phyloP scores from a whole-genome alignment of 2,888 invertebrate species.

The Scaptomyza polygonia region DNA sequence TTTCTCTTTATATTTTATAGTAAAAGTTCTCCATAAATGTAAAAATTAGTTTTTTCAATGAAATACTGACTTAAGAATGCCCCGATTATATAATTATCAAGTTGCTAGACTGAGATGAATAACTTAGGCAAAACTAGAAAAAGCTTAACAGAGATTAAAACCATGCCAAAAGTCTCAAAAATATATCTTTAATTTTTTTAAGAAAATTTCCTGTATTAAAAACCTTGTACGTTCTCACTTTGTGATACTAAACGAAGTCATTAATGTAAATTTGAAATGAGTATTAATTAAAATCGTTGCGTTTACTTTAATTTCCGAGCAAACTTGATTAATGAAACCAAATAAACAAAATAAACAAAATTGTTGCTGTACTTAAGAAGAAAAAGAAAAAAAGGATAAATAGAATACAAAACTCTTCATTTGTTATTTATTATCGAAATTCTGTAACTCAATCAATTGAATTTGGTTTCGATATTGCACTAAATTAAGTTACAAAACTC shows the following conservation, averaged over 20 bases:
- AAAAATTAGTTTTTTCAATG: slow-evolving; percentile 8
- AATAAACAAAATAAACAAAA: background rate
- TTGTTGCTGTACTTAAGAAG: slow-evolving; percentile 27
- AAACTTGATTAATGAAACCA: background rate
- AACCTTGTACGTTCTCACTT: slow-evolving; percentile 43
- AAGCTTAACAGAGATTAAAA: background rate
- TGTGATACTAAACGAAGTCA: slow-evolving; percentile 32
- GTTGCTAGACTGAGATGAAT: slow-evolving; percentile 16
- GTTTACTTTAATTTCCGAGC: background rate
- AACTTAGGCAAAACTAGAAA: slow-evolving; percentile 5
- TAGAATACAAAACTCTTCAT: background rate
- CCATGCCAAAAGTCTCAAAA: background rate
- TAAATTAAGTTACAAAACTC: slow-evolving; percentile 59
- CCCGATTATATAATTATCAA: background rate
- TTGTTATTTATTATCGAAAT: slow-evolving; percentile 5
- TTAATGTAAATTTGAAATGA: background rate
- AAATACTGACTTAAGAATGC: slow-evolving; percentile 25
- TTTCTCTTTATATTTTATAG: background rate
- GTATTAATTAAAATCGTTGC: background rate
- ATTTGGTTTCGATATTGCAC: slow-evolving; percentile 59
- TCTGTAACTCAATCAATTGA: slow-evolving; percentile 49
- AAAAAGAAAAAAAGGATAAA: background rate
- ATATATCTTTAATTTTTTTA: background rate
- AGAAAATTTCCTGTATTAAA: slow-evolving; percentile 2
- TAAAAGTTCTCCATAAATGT: background rate